Base-by-base conservation (phyloP, 1,140 invertebrate genomes). In the Atopsyche davidsoni region DNA sequence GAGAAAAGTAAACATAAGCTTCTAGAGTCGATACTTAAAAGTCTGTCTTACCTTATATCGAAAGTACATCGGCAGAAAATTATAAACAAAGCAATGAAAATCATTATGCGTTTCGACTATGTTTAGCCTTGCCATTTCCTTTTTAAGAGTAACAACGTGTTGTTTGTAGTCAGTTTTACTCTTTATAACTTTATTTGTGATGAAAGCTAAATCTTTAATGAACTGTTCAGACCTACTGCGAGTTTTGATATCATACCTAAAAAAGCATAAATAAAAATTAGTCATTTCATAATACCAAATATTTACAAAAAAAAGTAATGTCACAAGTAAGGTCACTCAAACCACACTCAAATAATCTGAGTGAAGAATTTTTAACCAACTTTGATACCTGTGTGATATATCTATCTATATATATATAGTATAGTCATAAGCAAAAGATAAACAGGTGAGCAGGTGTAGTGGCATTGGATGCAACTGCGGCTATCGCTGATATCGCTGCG, bases 11-110 rank as follows among this genome's bases (percentile, higher is more conserved):
- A n/a, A n/a, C n/a, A n/a, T n/a, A n/a, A n/a, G n/a, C n/a, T n/a
- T n/a, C n/a, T n/a, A n/a, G n/a, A n/a, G n/a, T n/a, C n/a, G n/a
- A n/a, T n/a, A n/a, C n/a, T n/a, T n/a, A n/a, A n/a, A n/a, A n/a
- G n/a, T n/a, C n/a, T n/a, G n/a, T n/a, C 49, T 53, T 35, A 51
- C 56, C 39, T 46, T 53, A 4, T 51, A n/a, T 19, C 56, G 46
- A 31, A 58, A 58, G 14, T 18, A 13, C 13, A 39, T 24, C 10
- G 56, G 56, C 9, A 58, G 40, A 39, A 43, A 58, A 6, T 53
- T 28, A 14, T 24, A 17, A 6, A 58, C 35, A 21, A 58, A 58
- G 21, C 24, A 4, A 24, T 41, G 38, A 41, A 54, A 58, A 19
- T 58, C 56, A 19, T 11, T 39, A 49, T 54, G 44, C 13, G 51